Evolutionary conservation across 2,113 vertebrate genomes (phyloP), one percentile per base, ranked within the genome.

Genomic region (Clarias magur): DNA sequence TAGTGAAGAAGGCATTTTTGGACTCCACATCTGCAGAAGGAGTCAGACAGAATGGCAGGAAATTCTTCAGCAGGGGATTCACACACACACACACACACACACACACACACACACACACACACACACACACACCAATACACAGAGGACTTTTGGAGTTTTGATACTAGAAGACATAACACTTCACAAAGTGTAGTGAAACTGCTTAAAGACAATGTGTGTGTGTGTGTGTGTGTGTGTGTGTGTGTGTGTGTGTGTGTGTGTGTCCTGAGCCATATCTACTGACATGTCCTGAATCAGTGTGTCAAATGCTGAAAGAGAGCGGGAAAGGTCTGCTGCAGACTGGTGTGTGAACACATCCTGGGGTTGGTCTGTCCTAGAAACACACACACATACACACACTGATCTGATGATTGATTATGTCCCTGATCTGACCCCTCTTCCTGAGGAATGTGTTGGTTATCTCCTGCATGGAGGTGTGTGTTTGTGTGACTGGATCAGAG

Each of bases 271-370:
- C 92, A 88, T 99, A 98, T 92, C 94, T 99, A 90, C 95, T 96
- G 92, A 94, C 92, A 85, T 99, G 97, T 93, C 96, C 98, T 0
- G 96, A 96, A 56, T 95, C 97, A 5, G 96, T 99, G 5, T 97
- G 96, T 93, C 95, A 95, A 79, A 99, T 97, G 97, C 93, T 99
- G 91, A 99, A 97, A 91, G 95, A 90, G 25, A 93, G 95, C 1
- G 96, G 97, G 80, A 98, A 99, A 93, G 93, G 97, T 86, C 94
- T 98, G n/a, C 91, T 99, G 97, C 94, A 96, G 96, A 86, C 96
- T 99, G 25, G 94, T 99, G 89, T 98, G 97, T 86, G 95, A 97
- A 62, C 93, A 98, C 91, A 95, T 96, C 88, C 90, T 99, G 85
- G 98, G 98, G 97, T 99, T 92, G 96, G 96, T 72, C 38, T 16